Evolutionary conservation across 2,888 invertebrate genomes (phyloP).

Genomic region (Brachypalpus laphriformis): DNA sequence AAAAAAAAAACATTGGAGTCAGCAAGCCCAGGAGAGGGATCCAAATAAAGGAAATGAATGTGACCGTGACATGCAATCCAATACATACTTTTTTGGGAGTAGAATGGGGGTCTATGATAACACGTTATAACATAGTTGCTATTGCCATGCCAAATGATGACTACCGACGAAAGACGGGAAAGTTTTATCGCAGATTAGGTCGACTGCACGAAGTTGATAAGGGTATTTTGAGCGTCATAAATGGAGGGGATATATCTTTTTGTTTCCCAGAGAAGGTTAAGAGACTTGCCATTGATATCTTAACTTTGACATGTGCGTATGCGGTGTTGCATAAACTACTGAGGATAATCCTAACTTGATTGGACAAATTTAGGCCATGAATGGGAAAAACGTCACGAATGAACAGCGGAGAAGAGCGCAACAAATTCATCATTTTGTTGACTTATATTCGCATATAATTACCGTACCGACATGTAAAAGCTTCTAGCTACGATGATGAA

Average conservation of each 20-base stretch:
- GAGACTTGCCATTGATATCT: constrained; percentile 9
- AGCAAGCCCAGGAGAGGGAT: neutral
- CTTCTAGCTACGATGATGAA: constrained; percentile 34
- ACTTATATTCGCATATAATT: constrained; percentile 59
- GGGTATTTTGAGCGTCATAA: constrained; percentile 24
- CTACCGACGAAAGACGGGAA: constrained; percentile 14
- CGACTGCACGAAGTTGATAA: constrained; percentile 46
- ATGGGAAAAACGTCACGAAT: neutral
- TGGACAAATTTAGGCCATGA: neutral
- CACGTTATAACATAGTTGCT: constrained; percentile 2
- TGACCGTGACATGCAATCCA: constrained; percentile 71
- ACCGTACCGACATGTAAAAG: constrained; percentile 38
- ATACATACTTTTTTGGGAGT: neutral
- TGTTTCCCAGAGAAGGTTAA: neutral
- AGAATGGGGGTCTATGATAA: constrained; percentile 16
- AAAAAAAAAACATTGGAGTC: neutral
- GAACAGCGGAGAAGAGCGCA: neutral
- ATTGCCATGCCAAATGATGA: neutral
- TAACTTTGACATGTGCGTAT: neutral
- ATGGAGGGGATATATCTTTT: constrained; percentile 4
- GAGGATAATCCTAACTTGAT: constrained; percentile 38
- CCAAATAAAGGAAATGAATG: constrained; percentile 57
- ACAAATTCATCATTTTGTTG: constrained; percentile 51
- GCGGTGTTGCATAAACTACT: constrained; percentile 28
- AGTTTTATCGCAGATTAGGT: constrained; percentile 43